phyloP scores from a whole-genome alignment of 30 jellyfish, hydroid and myxozoan species.

The Turritopsis dohrnii region DNA sequence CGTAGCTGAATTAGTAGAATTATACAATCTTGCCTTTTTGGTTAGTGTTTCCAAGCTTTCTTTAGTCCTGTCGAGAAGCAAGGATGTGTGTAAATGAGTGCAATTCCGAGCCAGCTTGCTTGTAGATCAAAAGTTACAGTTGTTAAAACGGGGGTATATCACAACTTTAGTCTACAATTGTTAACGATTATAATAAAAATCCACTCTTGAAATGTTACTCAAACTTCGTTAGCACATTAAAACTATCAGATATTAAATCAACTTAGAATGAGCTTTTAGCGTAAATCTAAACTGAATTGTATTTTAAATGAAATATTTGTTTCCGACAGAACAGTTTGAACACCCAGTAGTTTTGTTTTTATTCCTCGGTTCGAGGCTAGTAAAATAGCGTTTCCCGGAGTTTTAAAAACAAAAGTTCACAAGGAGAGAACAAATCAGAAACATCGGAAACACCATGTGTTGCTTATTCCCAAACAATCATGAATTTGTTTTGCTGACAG shows the following conservation, averaged over 20 bases:
- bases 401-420: not conserved
- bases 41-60: constrained; percentile 8
- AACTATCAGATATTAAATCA: not conserved
- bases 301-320: not conserved
- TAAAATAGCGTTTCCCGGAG: constrained; percentile 20
- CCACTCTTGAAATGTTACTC: not conserved
- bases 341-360: constrained; percentile 7
- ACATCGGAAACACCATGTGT: not conserved
- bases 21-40: constrained; percentile 17
- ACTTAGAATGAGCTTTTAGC: not conserved
- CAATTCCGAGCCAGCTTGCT: constrained; percentile 21
- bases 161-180: not conserved
- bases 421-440: not conserved
- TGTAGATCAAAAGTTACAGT: not conserved
- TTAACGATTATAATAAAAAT: not conserved
- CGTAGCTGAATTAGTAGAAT: constrained; percentile 18
- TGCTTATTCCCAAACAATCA: not conserved
- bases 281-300: not conserved
- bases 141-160: constrained; percentile 13
- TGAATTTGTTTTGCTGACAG: not conserved
- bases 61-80: constrained; percentile 24
- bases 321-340: constrained; percentile 9
- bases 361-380: constrained; percentile 27
- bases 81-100: constrained; percentile 17
- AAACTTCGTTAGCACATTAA: not conserved